Evolutionary conservation across 2,888 invertebrate species (phyloP).

Genomic region (Drosophila parthenogenetica): DNA sequence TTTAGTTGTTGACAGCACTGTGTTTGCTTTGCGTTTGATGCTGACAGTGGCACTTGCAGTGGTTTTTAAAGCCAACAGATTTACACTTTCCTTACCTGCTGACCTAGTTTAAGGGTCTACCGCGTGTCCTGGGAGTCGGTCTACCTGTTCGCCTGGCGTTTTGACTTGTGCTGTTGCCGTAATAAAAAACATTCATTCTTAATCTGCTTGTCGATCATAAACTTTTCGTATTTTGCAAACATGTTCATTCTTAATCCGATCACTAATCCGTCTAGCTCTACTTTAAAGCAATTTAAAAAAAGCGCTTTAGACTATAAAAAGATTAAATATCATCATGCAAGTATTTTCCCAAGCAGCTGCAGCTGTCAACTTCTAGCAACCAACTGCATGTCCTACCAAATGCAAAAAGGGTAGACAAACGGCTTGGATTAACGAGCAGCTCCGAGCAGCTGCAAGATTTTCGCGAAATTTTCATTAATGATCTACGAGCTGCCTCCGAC

Average conservation of each 20-base stretch:
- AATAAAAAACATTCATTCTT: constrained; percentile 81
- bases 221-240: constrained; percentile 71
- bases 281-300: constrained; percentile 37
- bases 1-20: constrained; percentile 39
- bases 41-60: not conserved
- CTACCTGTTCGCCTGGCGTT: constrained; percentile 19
- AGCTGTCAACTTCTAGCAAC: constrained; percentile 44
- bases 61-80: constrained; percentile 48
- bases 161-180: constrained; percentile 62
- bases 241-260: constrained; percentile 76
- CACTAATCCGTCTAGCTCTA: constrained; percentile 60
- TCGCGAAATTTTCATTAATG: constrained; percentile 66
- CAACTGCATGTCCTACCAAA: constrained; percentile 36
- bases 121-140: constrained; percentile 9
- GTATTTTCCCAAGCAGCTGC: constrained; percentile 77
- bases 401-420: constrained; percentile 60
- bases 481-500: constrained; percentile 28
- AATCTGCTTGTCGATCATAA: constrained; percentile 66
- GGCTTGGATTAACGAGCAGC: constrained; percentile 40
- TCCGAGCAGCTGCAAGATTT: constrained; percentile 51
- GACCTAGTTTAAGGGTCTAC: not conserved
- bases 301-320: constrained; percentile 59
- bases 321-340: constrained; percentile 63
- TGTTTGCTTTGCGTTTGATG: constrained; percentile 56
- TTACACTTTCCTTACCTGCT: constrained; percentile 18